Evolutionary conservation across 2,113 vertebrate genomes (phyloP).

Genomic region (Alectura lathami): DNA sequence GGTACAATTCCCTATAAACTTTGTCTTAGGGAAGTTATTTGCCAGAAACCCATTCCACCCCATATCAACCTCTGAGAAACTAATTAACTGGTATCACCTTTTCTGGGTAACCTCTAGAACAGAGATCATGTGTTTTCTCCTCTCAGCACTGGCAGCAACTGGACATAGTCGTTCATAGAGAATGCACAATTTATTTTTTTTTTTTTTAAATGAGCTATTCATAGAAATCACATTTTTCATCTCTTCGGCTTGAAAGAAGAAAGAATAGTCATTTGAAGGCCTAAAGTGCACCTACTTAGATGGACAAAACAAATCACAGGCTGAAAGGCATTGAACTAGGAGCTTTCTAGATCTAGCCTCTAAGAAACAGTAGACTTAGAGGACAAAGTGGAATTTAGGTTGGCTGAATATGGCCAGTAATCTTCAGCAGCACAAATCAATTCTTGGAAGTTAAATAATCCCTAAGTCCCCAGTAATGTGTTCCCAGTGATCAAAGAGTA

Average conservation of each 20-base stretch:
- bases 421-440: conserved; percentile 15
- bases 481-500: conserved; percentile 16
- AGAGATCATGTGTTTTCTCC: not conserved
- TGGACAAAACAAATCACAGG: not conserved
- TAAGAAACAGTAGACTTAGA: not conserved
- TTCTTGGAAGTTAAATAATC: conserved; percentile 20
- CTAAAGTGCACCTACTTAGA: not conserved
- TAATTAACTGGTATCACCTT: not conserved
- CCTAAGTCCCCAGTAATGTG: conserved; percentile 23
- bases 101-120: not conserved
- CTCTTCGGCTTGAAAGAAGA: not conserved
- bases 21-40: not conserved
- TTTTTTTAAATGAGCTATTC: not conserved
- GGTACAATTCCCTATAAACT: not conserved
- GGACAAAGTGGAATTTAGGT: not conserved
- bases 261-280: not conserved
- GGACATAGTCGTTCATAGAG: not conserved
- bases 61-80: not conserved
- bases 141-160: not conserved
- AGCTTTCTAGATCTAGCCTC: not conserved
- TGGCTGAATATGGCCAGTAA: not conserved
- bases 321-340: not conserved
- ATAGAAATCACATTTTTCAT: not conserved
- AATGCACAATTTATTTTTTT: too few species aligned
- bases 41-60: not conserved